Evolutionary conservation across 2,888 invertebrate genomes (phyloP), one percentile per base, ranked within the genome.

Genomic region (Noctua janthina): DNA sequence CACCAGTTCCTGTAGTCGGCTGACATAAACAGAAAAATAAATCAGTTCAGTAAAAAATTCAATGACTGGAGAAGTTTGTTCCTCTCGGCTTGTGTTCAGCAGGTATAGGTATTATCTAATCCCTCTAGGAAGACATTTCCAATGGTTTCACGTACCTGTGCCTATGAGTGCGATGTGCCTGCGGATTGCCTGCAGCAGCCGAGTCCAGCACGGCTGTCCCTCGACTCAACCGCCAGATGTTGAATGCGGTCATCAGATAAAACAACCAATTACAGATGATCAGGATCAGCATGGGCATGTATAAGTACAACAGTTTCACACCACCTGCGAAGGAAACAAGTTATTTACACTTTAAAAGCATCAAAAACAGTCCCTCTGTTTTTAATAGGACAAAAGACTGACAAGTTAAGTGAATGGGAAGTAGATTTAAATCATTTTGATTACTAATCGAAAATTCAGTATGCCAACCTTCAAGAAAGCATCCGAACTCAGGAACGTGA

Each of bases 241-340:
- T 96, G 87, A 94, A 96, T 0, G 95, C 95, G 1, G 96, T 96
- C 96, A 96, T 94, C 74, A 95, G 66, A 88, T 93, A 96, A 86
- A 96, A 94, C 56, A 95, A 62, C 95, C 96, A 96, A 90, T 96
- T 96, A 79, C 92, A 91, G 7, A 94, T 2, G 35, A 95, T 95
- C 74, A 96, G 85, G 68, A 96, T 92, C 85, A 96, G 78, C 95
- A 96, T 96, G 0, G 96, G 96, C 1, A 91, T 86, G 83, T 96
- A 96, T 7, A 96, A 88, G 82, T 96, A 96, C 1, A 95, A 75
- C 2, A 96, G 79, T 82, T 95, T 95, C 70, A 92, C 92, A 3
- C 94, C 95, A 70, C 91, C 96, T 96, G 59, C 5, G 46, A 29
- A 62, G 6, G 8, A 67, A 75, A 62, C 0, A 49, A 7, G 35